Base-by-base conservation (phyloP, 1,140 invertebrate species). In the Cydia fagiglandana region DNA sequence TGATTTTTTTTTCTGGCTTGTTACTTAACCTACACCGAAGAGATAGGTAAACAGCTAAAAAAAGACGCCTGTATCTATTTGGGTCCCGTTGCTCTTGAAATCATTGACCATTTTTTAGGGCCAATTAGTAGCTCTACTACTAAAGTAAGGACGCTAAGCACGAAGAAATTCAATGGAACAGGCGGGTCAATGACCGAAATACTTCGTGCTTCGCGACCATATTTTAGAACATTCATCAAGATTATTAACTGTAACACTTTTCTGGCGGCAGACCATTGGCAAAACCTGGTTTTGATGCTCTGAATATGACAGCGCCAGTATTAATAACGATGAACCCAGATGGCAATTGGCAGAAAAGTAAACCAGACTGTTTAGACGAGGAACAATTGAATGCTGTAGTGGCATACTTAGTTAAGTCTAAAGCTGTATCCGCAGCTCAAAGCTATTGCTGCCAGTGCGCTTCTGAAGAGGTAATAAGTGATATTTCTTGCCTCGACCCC, bases 371-470 rank as follows among this genome's bases (percentile, higher is more conserved):
- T 56, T 66, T 87, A 13, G 86, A 92, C n/a, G 86, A 89, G 76
- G 83, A 88, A 24, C 78, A 78, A 7, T 74, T 91, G 2, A 87
- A 83, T 70, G 78, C 83, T 24, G 76, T 92, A 13, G 84, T 92
- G 0, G 81, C 87, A 64, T 82, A 91, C 73, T 77, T 92, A 73
- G 79, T 88, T 0, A 90, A 84, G 20, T 87, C 88, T 1, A 83
- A 89, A 38, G 84, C 88, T 20, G 20, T 91, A n/a, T 86, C 86
- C 2, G 90, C 90, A 2, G 89, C 86, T 28, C 87, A 92, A 74
- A 91, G 86, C 64, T 91, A 91, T 74, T 91, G 90, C 68, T 84
- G 81, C 28, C 86, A 91, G 64, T 91, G 89, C 78, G 84, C 84
- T 20, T 74, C 73, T 2, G 86, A 89, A 70, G 86, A 75, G 17